phyloP scores from a whole-genome alignment of 1,140 invertebrate species.

The Triops longicaudatus region DNA sequence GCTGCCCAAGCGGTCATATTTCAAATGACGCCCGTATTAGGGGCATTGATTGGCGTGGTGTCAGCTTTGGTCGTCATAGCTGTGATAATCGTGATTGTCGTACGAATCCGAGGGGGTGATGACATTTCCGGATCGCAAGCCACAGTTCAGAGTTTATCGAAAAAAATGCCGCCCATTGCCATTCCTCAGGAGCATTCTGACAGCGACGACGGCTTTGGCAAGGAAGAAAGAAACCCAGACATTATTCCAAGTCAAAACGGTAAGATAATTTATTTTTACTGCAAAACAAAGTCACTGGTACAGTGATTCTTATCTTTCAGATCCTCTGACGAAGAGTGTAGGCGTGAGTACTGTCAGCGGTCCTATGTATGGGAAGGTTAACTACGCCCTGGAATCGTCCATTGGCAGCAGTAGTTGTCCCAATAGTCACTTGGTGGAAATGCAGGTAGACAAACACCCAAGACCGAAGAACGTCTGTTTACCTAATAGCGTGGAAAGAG shows the following conservation, averaged over 20 bases:
- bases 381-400: not conserved
- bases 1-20: constrained; percentile 27
- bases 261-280: not conserved
- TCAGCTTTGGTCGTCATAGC: constrained; percentile 25
- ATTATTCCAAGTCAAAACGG: constrained; percentile 25
- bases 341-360: constrained; percentile 25
- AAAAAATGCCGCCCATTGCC: not conserved
- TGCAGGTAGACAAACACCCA: not conserved
- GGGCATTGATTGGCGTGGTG: constrained; percentile 27
- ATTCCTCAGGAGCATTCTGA: constrained; percentile 5
- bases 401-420: not conserved
- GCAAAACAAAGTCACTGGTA: not conserved
- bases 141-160: not conserved
- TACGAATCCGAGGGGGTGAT: constrained; percentile 19
- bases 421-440: not conserved
- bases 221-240: constrained; percentile 27
- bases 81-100: constrained; percentile 24
- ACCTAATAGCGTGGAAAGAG: not conserved
- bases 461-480: not conserved
- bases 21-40: constrained; percentile 27
- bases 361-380: constrained; percentile 3
- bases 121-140: constrained; percentile 24
- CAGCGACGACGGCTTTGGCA: constrained; percentile 5
- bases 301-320: not conserved
- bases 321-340: constrained; percentile 24